Percentiles rank a stretch among this genome's conserved stretches.
Conservation (phyloP, 2,888 invertebrate species). For the Prenolepis imparis region DNA sequence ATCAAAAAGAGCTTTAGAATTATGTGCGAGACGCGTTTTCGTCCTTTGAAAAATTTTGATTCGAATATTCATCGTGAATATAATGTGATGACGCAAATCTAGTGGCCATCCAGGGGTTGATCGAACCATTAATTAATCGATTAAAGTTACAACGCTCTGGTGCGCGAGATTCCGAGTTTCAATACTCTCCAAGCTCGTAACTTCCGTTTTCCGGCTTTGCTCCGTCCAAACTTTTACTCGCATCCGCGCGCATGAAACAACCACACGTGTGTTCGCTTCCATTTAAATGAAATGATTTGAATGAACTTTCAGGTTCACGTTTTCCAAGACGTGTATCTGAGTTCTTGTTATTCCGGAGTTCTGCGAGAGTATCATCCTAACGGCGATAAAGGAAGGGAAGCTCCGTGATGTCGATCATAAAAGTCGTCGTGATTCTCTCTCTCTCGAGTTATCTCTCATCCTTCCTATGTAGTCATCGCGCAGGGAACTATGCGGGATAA, state of each 20-base stretch:
- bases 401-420: not conserved
- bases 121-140: not conserved
- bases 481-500: constrained; percentile 60
- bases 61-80: not conserved
- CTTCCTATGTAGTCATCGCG: not conserved
- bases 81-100: not conserved
- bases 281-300: not conserved
- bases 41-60: not conserved
- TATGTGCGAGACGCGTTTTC: not conserved
- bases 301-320: not conserved
- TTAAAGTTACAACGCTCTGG: not conserved
- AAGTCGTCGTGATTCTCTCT: not conserved
- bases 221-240: not conserved
- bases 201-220: not conserved
- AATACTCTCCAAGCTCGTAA: not conserved
- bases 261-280: not conserved
- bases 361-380: not conserved
- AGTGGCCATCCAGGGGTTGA: not conserved
- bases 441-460: not conserved
- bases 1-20: not conserved
- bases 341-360: not conserved
- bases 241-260: not conserved
- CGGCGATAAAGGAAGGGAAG: not conserved
- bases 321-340: not conserved
- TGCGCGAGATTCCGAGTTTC: not conserved